Percentiles rank a stretch among this genome's conserved stretches.
phyloP scores from a whole-genome alignment of 2,113 vertebrate genomes.

The Varanus salvator region DNA sequence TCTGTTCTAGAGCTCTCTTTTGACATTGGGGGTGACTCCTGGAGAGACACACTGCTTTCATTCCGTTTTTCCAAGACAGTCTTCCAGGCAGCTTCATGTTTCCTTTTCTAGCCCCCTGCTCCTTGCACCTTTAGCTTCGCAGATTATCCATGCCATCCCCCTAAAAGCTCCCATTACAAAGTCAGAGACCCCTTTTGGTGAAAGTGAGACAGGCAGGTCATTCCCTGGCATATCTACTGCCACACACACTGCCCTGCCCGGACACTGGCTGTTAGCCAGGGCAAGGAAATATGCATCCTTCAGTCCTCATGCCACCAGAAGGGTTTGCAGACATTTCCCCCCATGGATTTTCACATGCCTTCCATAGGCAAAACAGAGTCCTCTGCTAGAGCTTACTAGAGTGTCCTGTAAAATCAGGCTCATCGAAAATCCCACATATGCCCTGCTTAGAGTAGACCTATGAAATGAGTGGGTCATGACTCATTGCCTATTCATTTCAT shows the following conservation, averaged over 20 bases:
- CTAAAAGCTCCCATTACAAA: constrained; percentile 49
- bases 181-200: constrained; percentile 55
- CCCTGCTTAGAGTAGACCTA: too few species aligned
- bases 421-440: background rate
- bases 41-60: constrained; percentile 72
- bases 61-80: constrained; percentile 76
- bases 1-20: constrained; percentile 70
- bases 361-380: constrained; percentile 35
- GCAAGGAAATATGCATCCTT: constrained; percentile 42
- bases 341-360: constrained; percentile 36
- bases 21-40: constrained; percentile 67
- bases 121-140: constrained; percentile 63
- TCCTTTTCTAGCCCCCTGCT: constrained; percentile 75
- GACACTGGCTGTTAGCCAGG: constrained; percentile 49
- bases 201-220: constrained; percentile 28
- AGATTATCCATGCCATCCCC: constrained; percentile 62
- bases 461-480: too few species aligned
- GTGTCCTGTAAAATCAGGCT: constrained; percentile 36
- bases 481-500: too few species aligned
- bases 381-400: constrained; percentile 8
- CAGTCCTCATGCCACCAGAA: constrained; percentile 23
- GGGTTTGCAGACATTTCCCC: constrained; percentile 42
- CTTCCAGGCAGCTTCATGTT: constrained; percentile 72
- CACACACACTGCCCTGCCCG: constrained; percentile 24
- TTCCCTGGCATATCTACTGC: background rate